These are phyloP conservation scores for Drepana arcuata DNA, from an alignment of 1,140 invertebrate species.

Conservation along the genomic window DNA sequence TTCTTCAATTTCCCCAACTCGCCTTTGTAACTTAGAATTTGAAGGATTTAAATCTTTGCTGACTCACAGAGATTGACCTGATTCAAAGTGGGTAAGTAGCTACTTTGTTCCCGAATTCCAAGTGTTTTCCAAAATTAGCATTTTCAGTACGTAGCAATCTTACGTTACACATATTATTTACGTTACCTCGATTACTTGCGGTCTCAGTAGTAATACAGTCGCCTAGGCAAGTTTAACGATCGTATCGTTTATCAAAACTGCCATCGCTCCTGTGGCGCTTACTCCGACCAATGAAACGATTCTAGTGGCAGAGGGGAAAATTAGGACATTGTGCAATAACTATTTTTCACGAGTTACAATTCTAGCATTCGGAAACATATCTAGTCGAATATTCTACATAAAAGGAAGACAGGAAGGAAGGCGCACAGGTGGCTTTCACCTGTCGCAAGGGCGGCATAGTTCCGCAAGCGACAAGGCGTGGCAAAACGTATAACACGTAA, in stretches of 20 bases:
- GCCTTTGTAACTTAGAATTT: constrained; percentile 28
- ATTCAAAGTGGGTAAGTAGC: constrained; percentile 9
- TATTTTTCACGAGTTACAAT: constrained; percentile 9
- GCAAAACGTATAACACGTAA: too few species aligned
- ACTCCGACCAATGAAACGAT: too few species aligned
- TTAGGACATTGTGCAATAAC: too few species aligned
- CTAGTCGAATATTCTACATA: constrained; percentile 25
- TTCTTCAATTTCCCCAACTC: constrained; percentile 24
- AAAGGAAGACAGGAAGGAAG: constrained; percentile 37
- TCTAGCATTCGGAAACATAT: too few species aligned
- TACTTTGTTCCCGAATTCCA: too few species aligned
- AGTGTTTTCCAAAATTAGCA: too few species aligned
- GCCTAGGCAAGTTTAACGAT: neutral
- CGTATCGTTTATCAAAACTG: neutral
- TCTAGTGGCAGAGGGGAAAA: neutral
- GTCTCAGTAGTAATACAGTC: too few species aligned
- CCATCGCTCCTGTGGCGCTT: neutral
- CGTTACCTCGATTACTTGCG: too few species aligned
- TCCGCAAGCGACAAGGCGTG: constrained; percentile 2
- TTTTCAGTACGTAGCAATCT: too few species aligned
- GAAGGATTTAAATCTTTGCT: constrained; percentile 39
- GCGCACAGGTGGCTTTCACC: constrained; percentile 30
- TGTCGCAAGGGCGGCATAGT: constrained; percentile 12
- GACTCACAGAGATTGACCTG: constrained; percentile 14
- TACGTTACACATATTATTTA: too few species aligned